phyloP scores from a whole-genome alignment of 2,113 vertebrate species.

The Scatophagus argus region DNA sequence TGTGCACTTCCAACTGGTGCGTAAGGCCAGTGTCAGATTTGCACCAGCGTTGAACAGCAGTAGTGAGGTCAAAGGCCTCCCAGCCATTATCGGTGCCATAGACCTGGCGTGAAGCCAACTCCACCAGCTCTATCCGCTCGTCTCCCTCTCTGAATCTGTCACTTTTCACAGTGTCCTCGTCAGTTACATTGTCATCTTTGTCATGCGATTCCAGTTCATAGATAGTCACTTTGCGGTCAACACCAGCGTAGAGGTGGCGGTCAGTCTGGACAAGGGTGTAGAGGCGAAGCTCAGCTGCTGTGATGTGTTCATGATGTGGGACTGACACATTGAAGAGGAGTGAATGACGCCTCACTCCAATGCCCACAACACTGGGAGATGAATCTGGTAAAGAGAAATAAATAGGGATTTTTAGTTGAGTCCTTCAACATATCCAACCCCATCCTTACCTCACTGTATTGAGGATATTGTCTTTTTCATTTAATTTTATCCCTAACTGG shows the following conservation, averaged over 20 bases:
- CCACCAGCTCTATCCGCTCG: constrained; percentile 73
- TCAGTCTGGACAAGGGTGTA: constrained; percentile 92
- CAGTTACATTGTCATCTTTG: constrained; percentile 48
- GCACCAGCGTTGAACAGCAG: constrained; percentile 89
- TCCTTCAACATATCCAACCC: background rate
- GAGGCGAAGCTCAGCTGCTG: constrained; percentile 92
- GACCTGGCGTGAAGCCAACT: constrained; percentile 90
- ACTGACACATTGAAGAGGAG: constrained; percentile 96
- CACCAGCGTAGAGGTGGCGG: constrained; percentile 87
- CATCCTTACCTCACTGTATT: background rate
- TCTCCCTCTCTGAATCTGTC: constrained; percentile 26
- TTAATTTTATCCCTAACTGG: background rate
- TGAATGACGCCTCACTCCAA: constrained; percentile 87
- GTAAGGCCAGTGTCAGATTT: constrained; percentile 85
- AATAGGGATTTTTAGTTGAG: background rate
- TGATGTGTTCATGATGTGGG: constrained; percentile 93
- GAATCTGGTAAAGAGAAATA: constrained; percentile 79
- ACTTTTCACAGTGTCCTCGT: constrained; percentile 44
- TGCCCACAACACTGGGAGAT: constrained; percentile 82
- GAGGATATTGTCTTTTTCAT: background rate
- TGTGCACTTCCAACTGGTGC: constrained; percentile 92
- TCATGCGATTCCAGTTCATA: constrained; percentile 83
- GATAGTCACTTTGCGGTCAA: constrained; percentile 93
- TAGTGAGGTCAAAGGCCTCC: constrained; percentile 94
- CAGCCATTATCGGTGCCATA: constrained; percentile 90